phyloP scores from a whole-genome alignment of 2,113 vertebrate species.

The Chionomys nivalis region DNA sequence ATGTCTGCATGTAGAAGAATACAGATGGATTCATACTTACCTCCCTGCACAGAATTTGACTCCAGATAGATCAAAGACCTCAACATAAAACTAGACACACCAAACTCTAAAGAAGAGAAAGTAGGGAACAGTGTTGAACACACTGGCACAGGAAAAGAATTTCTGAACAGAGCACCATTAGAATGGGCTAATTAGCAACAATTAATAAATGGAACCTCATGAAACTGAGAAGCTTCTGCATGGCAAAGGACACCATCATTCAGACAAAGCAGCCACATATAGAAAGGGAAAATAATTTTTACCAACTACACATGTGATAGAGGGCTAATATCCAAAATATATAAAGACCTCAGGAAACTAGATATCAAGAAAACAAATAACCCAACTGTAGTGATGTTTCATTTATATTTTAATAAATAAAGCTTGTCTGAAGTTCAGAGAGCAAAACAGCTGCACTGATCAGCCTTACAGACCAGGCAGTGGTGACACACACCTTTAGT shows the following conservation, averaged over 20 bases:
- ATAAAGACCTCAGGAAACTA: no score
- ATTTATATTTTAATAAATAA: no score
- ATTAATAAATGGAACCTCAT: not conserved
- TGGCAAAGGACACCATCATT: not conserved
- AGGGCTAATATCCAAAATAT: no score
- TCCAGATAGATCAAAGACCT: not conserved
- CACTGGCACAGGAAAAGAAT: not conserved
- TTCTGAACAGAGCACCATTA: not conserved
- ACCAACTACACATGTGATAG: no score
- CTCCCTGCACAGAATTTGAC: not conserved
- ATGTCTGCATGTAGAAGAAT: not conserved
- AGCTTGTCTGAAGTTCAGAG: no score
- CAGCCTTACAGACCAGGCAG: no score
- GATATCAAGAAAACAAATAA: no score
- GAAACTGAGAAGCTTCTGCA: not conserved
- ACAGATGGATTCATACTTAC: not conserved
- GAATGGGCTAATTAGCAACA: not conserved
- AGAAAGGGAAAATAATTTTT: not conserved
- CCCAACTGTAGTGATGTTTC: no score
- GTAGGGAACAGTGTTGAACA: not conserved
- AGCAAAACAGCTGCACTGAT: no score
- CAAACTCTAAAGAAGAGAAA: not conserved
- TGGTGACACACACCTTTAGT: no score
- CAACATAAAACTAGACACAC: not conserved
- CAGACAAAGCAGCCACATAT: not conserved